phyloP scores from a whole-genome alignment of 2,888 invertebrate species.

The Cacoxenus indagator region DNA sequence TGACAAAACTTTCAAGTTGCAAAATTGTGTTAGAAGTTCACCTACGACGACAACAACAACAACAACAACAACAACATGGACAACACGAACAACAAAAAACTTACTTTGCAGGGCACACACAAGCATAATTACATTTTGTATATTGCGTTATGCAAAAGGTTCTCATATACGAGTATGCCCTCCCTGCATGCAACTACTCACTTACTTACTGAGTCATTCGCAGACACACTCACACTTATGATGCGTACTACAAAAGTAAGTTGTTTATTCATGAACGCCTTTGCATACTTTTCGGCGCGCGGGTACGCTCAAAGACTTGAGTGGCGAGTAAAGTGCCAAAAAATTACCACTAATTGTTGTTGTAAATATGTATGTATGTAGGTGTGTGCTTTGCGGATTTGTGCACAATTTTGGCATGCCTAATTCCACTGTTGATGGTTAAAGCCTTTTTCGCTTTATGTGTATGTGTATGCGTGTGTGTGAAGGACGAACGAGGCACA shows the following conservation, averaged over 20 bases:
- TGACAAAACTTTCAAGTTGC: slow-evolving; percentile 20
- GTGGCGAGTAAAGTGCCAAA: neutral
- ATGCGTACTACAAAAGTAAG: too few relatives aligned
- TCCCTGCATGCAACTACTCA: too few relatives aligned
- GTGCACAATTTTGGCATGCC: neutral
- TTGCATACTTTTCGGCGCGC: slow-evolving; percentile 2
- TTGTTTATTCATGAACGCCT: too few relatives aligned
- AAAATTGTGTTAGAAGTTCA: slow-evolving; percentile 23
- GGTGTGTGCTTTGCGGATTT: neutral
- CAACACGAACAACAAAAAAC: slow-evolving; percentile 12
- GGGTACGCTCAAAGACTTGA: neutral
- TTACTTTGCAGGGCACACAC: neutral
- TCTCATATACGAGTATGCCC: too few relatives aligned
- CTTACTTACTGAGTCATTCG: neutral
- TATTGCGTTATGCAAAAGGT: neutral
- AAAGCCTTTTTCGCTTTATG: too few relatives aligned
- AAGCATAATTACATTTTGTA: slow-evolving; percentile 3
- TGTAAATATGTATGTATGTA: neutral
- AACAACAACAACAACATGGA: too few relatives aligned
- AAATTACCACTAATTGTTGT: slow-evolving; percentile 9
- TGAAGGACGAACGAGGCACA: too few relatives aligned
- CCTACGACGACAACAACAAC: neutral
- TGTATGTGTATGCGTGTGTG: neutral
- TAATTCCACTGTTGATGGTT: neutral
- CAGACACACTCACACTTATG: neutral